Evolutionary conservation across 2,888 invertebrate species (phyloP), one percentile per base, ranked within the genome.

Genomic region (Colostygia pectinataria): DNA sequence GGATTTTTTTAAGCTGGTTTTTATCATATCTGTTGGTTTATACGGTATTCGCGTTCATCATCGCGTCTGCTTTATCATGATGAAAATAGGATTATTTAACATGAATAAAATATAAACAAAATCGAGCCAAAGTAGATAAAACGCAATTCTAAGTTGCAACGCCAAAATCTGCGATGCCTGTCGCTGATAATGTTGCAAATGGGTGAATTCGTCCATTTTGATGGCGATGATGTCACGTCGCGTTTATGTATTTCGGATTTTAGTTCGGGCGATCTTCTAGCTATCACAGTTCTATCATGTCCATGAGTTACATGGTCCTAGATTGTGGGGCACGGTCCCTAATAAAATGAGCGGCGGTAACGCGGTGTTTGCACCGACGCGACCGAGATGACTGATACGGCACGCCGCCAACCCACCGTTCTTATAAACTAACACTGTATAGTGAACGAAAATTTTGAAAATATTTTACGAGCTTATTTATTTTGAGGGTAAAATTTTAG

Each of bases 331-430:
- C 34, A 32, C 69, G 47, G 56, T 53, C 80, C 80, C 80, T 85
- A 84, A 87, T 87, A 86, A 87, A 88, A 86, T 77, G 83, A 77
- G 82, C 75, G 68, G 83, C 82, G 85, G 85, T 87, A 83, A 80
- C 82, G 79, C 73, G 72, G 75, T 88, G 88, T 89, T 88, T 88
- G 78, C 77, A 56, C 69, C 79, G 77, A 76, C 76, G 77, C 75
- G 70, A 68, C 61, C 63, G 75, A 80, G 89, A 90, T 88, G 85
- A 83, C 77, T 83, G 89, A 90, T 90, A 90, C 71, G 76, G 88
- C 89, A 90, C 89, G 88, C 68, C 43, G 38, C 64, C 68, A 61
- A 62, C 66, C 60, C 67, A 55, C 68, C 62, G 53, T 61, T 77
- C 77, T 78, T 81, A 77, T 81, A 79, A 83, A 83, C 81, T 81